Evolutionary conservation across 1,140 invertebrate genomes (phyloP).

Genomic region (Sycobia sp.): DNA sequence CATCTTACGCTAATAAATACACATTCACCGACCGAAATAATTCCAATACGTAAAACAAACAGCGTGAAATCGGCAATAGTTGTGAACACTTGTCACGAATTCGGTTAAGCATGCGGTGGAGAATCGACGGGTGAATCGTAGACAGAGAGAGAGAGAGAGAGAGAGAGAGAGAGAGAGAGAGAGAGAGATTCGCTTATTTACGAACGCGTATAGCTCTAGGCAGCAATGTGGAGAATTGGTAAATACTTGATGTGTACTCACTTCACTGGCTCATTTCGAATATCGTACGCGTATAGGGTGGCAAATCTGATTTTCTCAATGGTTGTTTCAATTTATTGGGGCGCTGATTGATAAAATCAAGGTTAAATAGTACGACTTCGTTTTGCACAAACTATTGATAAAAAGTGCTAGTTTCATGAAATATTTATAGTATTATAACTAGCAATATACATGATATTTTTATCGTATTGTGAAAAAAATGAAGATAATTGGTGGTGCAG

Average conservation of each 20-base stretch:
- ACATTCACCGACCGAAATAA: too few species aligned
- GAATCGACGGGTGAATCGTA: not conserved
- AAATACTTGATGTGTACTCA: slow-evolving; percentile 26
- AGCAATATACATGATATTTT: too few species aligned
- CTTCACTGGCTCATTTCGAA: slow-evolving; percentile 2
- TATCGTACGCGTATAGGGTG: not conserved
- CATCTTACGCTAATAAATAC: too few species aligned
- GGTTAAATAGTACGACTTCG: too few species aligned
- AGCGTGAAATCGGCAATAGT: slow-evolving; percentile 7
- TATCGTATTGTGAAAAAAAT: too few species aligned
- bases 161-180: too few species aligned
- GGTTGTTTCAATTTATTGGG: slow-evolving; percentile 9
- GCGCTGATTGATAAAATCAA: not conserved
- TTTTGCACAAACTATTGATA: too few species aligned
- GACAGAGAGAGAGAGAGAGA: too few species aligned
- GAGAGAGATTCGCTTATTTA: slow-evolving; percentile 30
- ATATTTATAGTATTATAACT: too few species aligned
- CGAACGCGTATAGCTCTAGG: slow-evolving; percentile 8
- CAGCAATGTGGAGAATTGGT: slow-evolving; percentile 19
- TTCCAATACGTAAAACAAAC: too few species aligned
- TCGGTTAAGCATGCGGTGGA: not conserved
- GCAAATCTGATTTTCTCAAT: slow-evolving; percentile 20
- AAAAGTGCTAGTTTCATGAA: too few species aligned
- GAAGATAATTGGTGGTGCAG: too few species aligned
- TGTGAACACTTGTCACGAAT: slow-evolving; percentile 22